These are phyloP conservation scores for Conomelus anceps DNA, from an alignment of 2,888 invertebrate species.

Conservation along the genomic window DNA sequence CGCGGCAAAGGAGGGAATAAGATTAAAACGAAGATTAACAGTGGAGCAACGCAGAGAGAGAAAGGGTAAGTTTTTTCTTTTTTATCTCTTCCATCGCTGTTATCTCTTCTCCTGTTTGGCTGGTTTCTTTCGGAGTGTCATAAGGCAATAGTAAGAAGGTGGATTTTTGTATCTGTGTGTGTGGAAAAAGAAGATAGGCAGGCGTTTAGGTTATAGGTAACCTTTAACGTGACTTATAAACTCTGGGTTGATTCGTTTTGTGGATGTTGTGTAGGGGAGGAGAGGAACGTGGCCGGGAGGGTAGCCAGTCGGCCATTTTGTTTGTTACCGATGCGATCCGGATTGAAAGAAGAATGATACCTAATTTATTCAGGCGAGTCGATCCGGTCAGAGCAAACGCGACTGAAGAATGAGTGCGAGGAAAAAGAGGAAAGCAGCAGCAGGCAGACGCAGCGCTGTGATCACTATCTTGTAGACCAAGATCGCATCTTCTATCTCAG, in stretches of 20 bases:
- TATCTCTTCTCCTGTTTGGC: not conserved
- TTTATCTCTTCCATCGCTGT: not conserved
- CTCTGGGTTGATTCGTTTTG: not conserved
- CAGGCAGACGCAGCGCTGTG: too few relatives aligned
- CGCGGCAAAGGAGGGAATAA: not conserved
- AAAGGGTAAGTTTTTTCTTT: not conserved
- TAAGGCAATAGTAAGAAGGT: not conserved
- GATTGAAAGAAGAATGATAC: not conserved
- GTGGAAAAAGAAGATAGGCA: not conserved
- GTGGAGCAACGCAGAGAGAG: not conserved
- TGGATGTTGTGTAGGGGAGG: not conserved
- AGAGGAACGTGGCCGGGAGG: not conserved
- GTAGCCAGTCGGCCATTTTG: not conserved
- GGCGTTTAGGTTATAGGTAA: not conserved
- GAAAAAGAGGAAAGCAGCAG: not conserved
- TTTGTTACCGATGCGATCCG: not conserved
- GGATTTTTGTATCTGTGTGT: not conserved
- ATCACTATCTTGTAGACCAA: too few relatives aligned
- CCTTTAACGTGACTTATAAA: not conserved
- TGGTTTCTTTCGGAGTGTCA: not conserved
- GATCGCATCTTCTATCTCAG: not conserved
- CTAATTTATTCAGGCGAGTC: not conserved
- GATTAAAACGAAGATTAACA: not conserved
- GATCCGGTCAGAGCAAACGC: not conserved
- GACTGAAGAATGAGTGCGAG: not conserved